Evolutionary conservation across 2,797 vertebrate genomes (phyloP).

Genomic region (Lacerta viridis): DNA sequence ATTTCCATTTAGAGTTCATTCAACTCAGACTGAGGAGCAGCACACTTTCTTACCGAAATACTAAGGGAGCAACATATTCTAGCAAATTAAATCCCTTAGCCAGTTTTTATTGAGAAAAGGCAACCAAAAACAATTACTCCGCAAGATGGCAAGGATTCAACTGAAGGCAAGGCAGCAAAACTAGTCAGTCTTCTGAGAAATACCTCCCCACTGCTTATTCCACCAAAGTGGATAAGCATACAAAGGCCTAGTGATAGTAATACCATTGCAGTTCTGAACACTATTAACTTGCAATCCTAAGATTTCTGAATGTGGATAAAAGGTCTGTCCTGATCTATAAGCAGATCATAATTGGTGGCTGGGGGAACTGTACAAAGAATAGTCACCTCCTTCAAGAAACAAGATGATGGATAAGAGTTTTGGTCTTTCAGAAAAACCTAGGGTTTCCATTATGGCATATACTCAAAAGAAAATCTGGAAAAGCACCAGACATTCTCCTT

Average conservation of each 20-base stretch:
- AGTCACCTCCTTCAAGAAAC: slow-evolving; percentile 1
- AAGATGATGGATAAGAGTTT: background rate
- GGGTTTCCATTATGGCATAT: background rate
- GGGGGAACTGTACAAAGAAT: background rate
- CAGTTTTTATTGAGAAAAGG: background rate
- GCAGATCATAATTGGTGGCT: background rate
- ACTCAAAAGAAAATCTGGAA: background rate
- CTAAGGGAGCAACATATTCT: background rate
- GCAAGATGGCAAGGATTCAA: too few species aligned
- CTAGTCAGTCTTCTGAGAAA: background rate
- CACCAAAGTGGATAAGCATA: background rate
- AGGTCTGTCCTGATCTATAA: background rate
- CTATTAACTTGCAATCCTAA: slow-evolving; percentile 4
- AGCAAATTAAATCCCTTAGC: background rate
- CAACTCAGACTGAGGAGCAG: background rate
- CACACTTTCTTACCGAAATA: background rate
- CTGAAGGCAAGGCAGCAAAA: background rate
- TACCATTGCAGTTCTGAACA: background rate
- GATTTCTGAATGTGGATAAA: background rate
- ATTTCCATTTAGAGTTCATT: background rate
- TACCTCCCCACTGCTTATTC: background rate
- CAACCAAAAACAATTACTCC: background rate
- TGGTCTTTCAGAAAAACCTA: background rate
- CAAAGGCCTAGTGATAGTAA: background rate
- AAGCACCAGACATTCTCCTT: background rate